Evolutionary conservation across 2,888 invertebrate species (phyloP).

Genomic region (Ormyrus thymus): DNA sequence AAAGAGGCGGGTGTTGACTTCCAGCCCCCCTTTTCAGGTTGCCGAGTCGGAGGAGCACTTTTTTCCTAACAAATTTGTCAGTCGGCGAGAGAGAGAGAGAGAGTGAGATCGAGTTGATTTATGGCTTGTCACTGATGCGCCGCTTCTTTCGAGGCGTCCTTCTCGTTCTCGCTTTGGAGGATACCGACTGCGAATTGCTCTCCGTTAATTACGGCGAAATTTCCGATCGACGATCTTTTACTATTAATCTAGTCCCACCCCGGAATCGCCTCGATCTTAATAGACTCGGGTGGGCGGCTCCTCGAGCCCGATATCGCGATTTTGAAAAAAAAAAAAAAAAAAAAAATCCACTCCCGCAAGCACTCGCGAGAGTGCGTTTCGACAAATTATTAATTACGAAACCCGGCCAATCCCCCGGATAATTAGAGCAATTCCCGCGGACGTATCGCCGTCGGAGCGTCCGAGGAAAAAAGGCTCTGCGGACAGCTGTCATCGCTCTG

Average conservation of each 20-base stretch:
- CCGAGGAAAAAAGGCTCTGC: conserved; percentile 18
- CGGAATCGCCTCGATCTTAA: no score
- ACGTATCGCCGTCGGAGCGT: background rate
- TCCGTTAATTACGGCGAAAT: no score
- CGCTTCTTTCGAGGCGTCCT: background rate
- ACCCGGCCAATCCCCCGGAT: conserved; percentile 23
- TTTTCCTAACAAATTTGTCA: conserved; percentile 67
- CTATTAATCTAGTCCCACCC: no score
- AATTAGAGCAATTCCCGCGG: conserved; percentile 23
- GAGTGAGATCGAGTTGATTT: conserved; percentile 59
- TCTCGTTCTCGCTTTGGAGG: no score
- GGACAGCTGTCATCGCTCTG: conserved; percentile 69
- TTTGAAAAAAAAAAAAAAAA: no score
- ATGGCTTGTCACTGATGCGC: conserved; percentile 57
- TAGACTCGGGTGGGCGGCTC: no score
- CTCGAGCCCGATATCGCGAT: no score
- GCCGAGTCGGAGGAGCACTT: conserved; percentile 59
- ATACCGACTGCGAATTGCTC: no score
- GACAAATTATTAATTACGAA: background rate
- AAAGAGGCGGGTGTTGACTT: conserved; percentile 42
- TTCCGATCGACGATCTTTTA: no score
- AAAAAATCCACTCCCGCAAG: no score
- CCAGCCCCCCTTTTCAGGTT: conserved; percentile 51
- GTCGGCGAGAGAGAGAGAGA: no score
- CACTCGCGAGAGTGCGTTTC: no score